Conservation (phyloP, 2,113 vertebrate species). For the Pedetes capensis region DNA sequence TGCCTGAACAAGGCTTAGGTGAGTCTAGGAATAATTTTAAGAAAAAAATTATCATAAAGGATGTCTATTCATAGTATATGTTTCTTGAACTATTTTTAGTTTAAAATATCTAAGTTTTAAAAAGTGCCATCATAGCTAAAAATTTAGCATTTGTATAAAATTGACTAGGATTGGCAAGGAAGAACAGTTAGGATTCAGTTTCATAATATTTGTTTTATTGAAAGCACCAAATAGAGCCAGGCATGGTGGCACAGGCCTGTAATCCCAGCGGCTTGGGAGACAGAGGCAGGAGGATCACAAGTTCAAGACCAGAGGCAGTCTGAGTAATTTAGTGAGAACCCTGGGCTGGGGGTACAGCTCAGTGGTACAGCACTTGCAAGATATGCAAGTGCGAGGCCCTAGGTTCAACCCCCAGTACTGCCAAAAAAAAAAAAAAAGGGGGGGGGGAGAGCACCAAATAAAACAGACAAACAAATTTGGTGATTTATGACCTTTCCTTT, state of each 20-base stretch:
- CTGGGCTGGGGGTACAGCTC: too few relatives aligned
- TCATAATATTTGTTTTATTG: slow-evolving; percentile 4
- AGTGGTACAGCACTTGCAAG: too few relatives aligned
- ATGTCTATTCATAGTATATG: slow-evolving; percentile 47
- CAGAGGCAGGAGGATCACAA: too few relatives aligned
- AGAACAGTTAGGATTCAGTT: background rate
- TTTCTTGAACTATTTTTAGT: slow-evolving; percentile 39
- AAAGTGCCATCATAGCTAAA: slow-evolving; percentile 27
- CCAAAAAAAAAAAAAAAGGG: too few relatives aligned
- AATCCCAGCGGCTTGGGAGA: too few relatives aligned
- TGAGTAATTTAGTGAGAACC: too few relatives aligned
- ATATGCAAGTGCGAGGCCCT: too few relatives aligned
- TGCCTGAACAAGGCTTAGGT: slow-evolving; percentile 33
- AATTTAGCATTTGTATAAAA: slow-evolving; percentile 31
- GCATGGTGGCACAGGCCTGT: too few relatives aligned
- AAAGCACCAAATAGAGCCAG: background rate
- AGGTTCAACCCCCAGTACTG: too few relatives aligned
- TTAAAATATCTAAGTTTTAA: slow-evolving; percentile 54
- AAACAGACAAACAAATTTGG: background rate
- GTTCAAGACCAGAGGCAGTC: too few relatives aligned
- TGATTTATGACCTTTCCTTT: background rate
- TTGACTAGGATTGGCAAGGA: background rate
- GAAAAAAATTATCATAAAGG: slow-evolving; percentile 37
- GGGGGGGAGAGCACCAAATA: background rate
- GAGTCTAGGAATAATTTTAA: slow-evolving; percentile 38